Evolutionary conservation across 2,888 invertebrate species (phyloP).

Genomic region (Agonopterix arenella): DNA sequence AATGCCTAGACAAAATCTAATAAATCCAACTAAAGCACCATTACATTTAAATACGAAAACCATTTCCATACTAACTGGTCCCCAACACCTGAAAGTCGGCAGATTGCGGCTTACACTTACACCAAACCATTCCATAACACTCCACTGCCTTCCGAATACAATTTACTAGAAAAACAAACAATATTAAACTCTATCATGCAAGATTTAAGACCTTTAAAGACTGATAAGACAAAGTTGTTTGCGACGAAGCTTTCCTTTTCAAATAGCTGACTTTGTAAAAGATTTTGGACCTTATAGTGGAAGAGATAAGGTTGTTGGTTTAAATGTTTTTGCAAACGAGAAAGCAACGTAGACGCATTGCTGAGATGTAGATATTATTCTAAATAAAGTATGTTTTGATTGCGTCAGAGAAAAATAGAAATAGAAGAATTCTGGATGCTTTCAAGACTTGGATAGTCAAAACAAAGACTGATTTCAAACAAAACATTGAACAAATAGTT

Average conservation of each 20-base stretch:
- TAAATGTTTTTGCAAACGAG: constrained; percentile 11
- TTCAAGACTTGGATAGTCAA: too few species aligned
- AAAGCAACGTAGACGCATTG: constrained; percentile 15
- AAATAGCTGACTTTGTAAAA: constrained; percentile 13
- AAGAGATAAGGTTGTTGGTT: neutral
- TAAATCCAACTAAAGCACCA: neutral
- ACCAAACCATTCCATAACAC: constrained; percentile 44
- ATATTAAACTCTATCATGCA: constrained; percentile 19
- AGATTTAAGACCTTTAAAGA: constrained; percentile 13
- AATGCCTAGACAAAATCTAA: too few species aligned
- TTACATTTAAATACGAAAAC: constrained; percentile 29
- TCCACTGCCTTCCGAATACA: constrained; percentile 18
- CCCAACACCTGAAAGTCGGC: constrained; percentile 61
- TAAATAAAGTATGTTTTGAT: constrained; percentile 35
- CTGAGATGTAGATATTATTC: constrained; percentile 40
- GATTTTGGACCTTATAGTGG: constrained; percentile 20
- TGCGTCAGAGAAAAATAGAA: neutral
- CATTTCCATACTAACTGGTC: constrained; percentile 31
- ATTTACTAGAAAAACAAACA: constrained; percentile 9
- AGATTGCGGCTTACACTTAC: constrained; percentile 65
- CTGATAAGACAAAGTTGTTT: constrained; percentile 11
- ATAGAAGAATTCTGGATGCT: too few species aligned
- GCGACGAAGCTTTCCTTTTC: constrained; percentile 21
- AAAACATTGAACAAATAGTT: too few species aligned
- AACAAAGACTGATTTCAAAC: too few species aligned